phyloP scores from a whole-genome alignment of 2,797 vertebrate genomes.

The Vipera latastei region DNA sequence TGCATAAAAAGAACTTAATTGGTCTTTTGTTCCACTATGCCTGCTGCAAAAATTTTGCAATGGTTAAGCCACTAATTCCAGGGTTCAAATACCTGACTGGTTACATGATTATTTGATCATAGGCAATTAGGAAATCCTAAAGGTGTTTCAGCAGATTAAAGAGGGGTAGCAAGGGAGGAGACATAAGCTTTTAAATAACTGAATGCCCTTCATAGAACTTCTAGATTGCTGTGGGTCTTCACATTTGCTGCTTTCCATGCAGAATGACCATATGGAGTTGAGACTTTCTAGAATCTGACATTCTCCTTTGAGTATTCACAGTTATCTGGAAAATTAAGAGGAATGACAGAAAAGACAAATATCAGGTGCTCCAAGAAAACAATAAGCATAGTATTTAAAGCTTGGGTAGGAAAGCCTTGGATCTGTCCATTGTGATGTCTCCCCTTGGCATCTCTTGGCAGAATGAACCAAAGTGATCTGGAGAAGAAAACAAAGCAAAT shows the following conservation, averaged over 20 bases:
- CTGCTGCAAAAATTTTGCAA: not conserved
- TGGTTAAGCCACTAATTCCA: not conserved
- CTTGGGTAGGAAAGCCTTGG: not conserved
- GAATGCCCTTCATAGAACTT: too few relatives aligned
- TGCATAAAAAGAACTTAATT: not conserved
- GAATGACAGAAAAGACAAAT: not conserved
- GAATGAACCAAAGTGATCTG: not conserved
- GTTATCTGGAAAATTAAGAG: not conserved
- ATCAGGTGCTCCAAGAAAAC: not conserved
- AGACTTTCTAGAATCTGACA: not conserved
- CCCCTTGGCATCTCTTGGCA: not conserved
- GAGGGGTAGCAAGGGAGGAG: not conserved
- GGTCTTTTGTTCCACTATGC: not conserved
- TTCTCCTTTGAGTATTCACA: not conserved
- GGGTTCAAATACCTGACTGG: not conserved
- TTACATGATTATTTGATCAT: not conserved
- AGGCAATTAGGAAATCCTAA: not conserved
- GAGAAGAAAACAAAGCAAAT: not conserved
- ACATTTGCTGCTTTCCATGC: not conserved
- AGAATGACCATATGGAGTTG: not conserved
- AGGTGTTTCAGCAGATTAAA: not conserved
- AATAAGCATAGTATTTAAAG: not conserved
- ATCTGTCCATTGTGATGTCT: not conserved
- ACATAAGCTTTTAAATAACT: not conserved
- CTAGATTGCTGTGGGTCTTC: not conserved